Conservation (phyloP, 2,888 invertebrate genomes). For the Terebella lapidaria region DNA sequence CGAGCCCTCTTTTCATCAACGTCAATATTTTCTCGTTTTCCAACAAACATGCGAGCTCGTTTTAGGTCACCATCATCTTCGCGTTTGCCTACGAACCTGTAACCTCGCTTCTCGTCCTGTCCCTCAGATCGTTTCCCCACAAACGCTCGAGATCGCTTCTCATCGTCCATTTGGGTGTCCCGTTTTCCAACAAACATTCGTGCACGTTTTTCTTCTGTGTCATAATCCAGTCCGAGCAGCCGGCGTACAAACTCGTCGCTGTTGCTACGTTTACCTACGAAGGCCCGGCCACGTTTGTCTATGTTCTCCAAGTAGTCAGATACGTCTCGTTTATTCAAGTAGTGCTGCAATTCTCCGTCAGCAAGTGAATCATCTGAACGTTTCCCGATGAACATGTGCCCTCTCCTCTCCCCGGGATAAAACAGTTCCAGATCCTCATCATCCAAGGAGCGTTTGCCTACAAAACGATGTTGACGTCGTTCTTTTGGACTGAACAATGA, state of each 20-base stretch:
- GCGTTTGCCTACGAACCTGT: constrained; percentile 9
- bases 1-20: neutral
- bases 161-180: constrained; percentile 4
- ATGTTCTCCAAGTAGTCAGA: neutral
- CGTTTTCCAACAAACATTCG: constrained; percentile 18
- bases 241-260: neutral
- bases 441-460: constrained; percentile 10
- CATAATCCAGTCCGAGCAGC: neutral
- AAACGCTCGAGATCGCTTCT: constrained; percentile 15
- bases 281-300: constrained; percentile 11
- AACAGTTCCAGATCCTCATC: neutral
- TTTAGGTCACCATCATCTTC: constrained; percentile 3
- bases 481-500: neutral
- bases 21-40: constrained; percentile 8
- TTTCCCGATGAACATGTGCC: constrained; percentile 18
- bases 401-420: neutral
- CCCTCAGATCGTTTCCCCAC: constrained; percentile 12
- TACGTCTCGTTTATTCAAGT: neutral
- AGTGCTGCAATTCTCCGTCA: no score
- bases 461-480: constrained; percentile 3
- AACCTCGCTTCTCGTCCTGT: constrained; percentile 2
- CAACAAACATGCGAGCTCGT: constrained; percentile 6
- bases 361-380: no score
- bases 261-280: constrained; percentile 15
- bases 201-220: constrained; percentile 8